Base-by-base conservation (phyloP, 2,888 invertebrate genomes). In the Cephus spinipes region DNA sequence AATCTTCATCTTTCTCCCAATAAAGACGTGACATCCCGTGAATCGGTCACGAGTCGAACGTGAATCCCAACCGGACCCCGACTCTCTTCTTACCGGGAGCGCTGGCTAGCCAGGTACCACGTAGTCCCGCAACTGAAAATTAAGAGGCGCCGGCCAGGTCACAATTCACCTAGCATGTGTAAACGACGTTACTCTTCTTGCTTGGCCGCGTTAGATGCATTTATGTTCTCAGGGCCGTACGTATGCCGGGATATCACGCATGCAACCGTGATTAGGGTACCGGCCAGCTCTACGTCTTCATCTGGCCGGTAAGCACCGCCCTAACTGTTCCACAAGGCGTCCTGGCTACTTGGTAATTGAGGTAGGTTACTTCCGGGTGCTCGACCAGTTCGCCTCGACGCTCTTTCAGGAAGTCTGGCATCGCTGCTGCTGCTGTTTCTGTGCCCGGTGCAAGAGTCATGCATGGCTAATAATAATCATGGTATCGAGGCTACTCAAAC, bases 211-310 rank as follows among this genome's bases (percentile, higher is more conserved):
- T 77, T 76, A 79, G 32, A 69, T 40, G 69, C 73, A 33, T 69
- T 36, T n/a, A 6, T 55, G n/a, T 33, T 74, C 76, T 68, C 75
- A n/a, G 71, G 68, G 34, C 33, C 73, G 68, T 30, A 33, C 69
- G 34, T 68, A 75, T 80, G 73, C 76, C 79, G 74, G 79, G 74
- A 78, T 77, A 79, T 68, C 79, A 79, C 81, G 80, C 83, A 77
- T 79, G 79, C 77, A 82, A 79, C 81, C 79, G 79, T 84, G 84
- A 84, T 84, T 84, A 81, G 74, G 82, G 75, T 82, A 79, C 79
- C 80, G 80, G 79, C 78, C 80, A 79, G 80, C 80, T 74, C 80
- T 84, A 84, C 79, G 80, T 84, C 84, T 84, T 84, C 84, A 84
- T 84, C 83, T 83, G 80, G 40, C 78, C 73, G 81, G 78, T 77